A percentile compares a stretch with the other conserved stretches of the same genome.
phyloP scores from a whole-genome alignment of 2,888 invertebrate species.

The Cephus pulcher region DNA sequence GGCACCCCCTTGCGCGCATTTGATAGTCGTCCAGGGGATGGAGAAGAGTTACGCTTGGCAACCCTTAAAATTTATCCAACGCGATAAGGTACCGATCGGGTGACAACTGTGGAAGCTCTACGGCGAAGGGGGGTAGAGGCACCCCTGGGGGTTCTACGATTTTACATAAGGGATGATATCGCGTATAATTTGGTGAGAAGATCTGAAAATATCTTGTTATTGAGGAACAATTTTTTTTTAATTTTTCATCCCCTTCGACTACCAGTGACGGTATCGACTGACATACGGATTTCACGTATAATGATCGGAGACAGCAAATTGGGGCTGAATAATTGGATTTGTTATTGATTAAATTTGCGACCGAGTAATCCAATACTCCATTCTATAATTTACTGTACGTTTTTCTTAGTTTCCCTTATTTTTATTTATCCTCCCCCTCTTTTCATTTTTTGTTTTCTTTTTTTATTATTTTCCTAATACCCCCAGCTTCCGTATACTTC shows the following conservation, averaged over 20 bases:
- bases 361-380: background rate
- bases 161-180: background rate
- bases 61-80: background rate
- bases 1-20: background rate
- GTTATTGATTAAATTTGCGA: background rate
- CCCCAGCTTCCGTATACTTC: background rate
- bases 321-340: background rate
- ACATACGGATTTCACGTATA: background rate
- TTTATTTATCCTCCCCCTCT: no score
- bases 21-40: background rate
- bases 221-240: background rate
- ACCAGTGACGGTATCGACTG: background rate
- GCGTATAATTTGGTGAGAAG: background rate
- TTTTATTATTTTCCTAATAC: background rate
- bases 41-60: background rate
- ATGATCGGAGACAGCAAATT: background rate
- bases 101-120: background rate
- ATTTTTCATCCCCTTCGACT: background rate
- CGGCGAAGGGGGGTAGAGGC: no score
- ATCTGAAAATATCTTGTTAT: background rate
- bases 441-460: no score
- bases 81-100: background rate
- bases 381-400: background rate
- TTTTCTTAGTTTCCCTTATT: background rate
- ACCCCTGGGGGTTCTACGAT: background rate